These are phyloP conservation scores for Yasuhikotakia modesta DNA, from an alignment of 2,797 vertebrate genomes.

Conservation along the genomic window DNA sequence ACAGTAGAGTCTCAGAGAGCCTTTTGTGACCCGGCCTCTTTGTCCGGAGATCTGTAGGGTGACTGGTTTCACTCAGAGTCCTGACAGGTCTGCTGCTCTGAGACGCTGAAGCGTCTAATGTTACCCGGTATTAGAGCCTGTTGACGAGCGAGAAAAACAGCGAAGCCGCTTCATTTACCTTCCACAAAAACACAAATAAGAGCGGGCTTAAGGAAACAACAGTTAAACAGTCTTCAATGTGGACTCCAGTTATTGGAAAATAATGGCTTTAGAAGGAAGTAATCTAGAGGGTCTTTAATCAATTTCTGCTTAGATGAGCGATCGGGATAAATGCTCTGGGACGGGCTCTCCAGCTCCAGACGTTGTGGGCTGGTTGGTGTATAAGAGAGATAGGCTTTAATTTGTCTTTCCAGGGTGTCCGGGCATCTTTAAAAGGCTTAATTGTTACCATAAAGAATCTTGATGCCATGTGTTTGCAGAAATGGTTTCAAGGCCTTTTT, in stretches of 20 bases:
- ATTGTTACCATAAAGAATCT: constrained; percentile 75
- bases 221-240: constrained; percentile 77
- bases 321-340: constrained; percentile 73
- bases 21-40: constrained; percentile 80
- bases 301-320: constrained; percentile 76
- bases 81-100: constrained; percentile 67
- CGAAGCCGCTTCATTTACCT: constrained; percentile 69
- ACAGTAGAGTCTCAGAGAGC: constrained; percentile 76
- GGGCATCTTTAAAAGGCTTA: constrained; percentile 74
- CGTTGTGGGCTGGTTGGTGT: constrained; percentile 63
- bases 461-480: constrained; percentile 81
- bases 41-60: constrained; percentile 79
- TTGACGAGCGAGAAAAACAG: constrained; percentile 81
- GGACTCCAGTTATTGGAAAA: constrained; percentile 77
- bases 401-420: constrained; percentile 77
- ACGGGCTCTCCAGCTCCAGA: constrained; percentile 64
- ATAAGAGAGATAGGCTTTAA: constrained; percentile 75
- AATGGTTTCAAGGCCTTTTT: constrained; percentile 74
- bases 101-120: constrained; percentile 75
- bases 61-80: constrained; percentile 77
- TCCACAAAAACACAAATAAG: constrained; percentile 79
- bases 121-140: constrained; percentile 81
- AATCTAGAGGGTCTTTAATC: constrained; percentile 81
- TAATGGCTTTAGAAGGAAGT: constrained; percentile 80
- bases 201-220: constrained; percentile 70